Evolutionary conservation across 2,797 vertebrate species (phyloP).

Genomic region (Enteromius argenteus): DNA sequence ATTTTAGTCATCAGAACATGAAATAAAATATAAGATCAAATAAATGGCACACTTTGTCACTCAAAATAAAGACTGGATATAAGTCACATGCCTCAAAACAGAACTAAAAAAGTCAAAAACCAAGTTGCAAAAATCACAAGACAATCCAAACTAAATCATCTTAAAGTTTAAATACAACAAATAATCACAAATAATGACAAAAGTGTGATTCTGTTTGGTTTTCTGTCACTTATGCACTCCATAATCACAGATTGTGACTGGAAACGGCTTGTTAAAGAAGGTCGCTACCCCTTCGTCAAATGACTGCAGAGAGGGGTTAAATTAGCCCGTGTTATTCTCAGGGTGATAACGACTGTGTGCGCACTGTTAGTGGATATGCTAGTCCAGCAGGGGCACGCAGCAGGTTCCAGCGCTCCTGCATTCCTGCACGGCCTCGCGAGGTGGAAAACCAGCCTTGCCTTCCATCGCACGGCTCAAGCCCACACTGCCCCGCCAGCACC

Average conservation of each 20-base stretch:
- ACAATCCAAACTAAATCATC: neutral
- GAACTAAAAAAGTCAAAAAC: neutral
- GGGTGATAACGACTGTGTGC: constrained; percentile 3
- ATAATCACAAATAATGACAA: neutral
- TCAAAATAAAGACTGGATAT: neutral
- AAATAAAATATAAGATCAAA: too few species aligned
- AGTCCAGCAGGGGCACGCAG: constrained; percentile 13
- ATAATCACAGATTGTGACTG: neutral
- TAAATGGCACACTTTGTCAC: neutral
- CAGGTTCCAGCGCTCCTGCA: constrained; percentile 22
- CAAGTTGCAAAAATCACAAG: neutral
- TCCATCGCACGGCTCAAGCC: neutral
- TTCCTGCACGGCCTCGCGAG: constrained; percentile 41
- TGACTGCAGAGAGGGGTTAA: constrained; percentile 15
- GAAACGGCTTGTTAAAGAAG: neutral
- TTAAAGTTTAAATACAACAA: neutral
- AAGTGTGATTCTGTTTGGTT: neutral
- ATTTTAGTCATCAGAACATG: neutral
- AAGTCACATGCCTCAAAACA: neutral
- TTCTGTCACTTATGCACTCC: neutral
- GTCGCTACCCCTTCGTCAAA: neutral
- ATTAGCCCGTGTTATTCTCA: constrained; percentile 24
- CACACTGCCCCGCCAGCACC: constrained; percentile 17
- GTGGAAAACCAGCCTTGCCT: constrained; percentile 38
- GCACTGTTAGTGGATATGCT: constrained; percentile 30